These are phyloP conservation scores for Bimastos eiseni DNA, from an alignment of 2,888 invertebrate species.

Conservation along the genomic window DNA sequence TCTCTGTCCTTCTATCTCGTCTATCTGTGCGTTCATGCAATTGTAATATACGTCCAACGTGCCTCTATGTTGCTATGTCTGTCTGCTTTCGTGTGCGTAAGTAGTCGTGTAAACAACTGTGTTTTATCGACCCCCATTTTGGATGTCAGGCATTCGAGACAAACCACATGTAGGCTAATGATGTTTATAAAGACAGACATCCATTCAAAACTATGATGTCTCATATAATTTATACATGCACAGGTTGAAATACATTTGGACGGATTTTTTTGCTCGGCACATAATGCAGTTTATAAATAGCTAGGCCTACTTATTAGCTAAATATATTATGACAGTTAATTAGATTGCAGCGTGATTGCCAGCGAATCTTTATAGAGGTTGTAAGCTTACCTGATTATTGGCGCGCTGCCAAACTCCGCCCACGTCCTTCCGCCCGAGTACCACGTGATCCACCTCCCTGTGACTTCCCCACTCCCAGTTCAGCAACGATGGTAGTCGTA, in stretches of 20 bases:
- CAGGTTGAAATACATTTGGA: too few relatives aligned
- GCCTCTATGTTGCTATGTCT: neutral
- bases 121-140: neutral
- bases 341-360: neutral
- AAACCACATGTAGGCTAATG: neutral
- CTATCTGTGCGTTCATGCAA: neutral
- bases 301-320: too few relatives aligned
- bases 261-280: too few relatives aligned
- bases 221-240: too few relatives aligned
- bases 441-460: constrained; percentile 76
- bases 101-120: too few relatives aligned
- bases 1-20: neutral
- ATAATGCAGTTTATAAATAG: too few relatives aligned
- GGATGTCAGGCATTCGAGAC: neutral
- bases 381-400: neutral
- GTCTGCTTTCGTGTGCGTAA: neutral
- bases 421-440: constrained; percentile 74
- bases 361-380: too few relatives aligned
- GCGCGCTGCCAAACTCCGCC: constrained; percentile 84
- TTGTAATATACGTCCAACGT: neutral
- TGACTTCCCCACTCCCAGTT: constrained; percentile 73
- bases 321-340: too few relatives aligned
- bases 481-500: constrained; percentile 75
- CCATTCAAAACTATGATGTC: too few relatives aligned
- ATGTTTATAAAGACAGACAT: neutral